Base-by-base conservation (phyloP, 2,797 vertebrate genomes). In the Tiaroga cobitis region DNA sequence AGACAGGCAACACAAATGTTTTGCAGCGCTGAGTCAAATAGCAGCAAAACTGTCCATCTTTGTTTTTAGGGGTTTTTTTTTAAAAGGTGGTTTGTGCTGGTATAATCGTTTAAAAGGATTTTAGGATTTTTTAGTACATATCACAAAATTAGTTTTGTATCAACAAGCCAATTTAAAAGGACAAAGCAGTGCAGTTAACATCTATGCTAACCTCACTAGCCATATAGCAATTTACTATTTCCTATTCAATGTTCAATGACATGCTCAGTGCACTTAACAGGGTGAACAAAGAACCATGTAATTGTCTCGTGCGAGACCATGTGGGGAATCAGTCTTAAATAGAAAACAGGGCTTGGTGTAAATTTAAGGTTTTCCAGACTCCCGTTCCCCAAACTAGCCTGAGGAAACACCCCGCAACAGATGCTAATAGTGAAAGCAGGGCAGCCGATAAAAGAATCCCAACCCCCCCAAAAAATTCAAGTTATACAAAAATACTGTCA, bases 241-340 rank as follows among this genome's bases (percentile, higher is more conserved):
- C 51, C 82, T 54, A 34, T 84, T 82, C 73, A 63, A 74, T 69
- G 51, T 69, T 76, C 80, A 75, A 76, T 74, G 63, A 85, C 81
- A 81, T 81, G 72, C 84, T 81, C 59, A 69, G 37, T 81, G 85
- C 82, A 87, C 84, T 86, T 88, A 86, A 87, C 68, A 74, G 43
- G 81, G 85, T 72, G 80, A 88, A 84, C 84, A 90, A 79, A 74
- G 24, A 73, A 79, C 46, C 80, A 72, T 88, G 89, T 85, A 89
- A 89, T 82, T 88, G 82, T 86, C 82, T 82, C 80, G 49, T 34
- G 74, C 26, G 10, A 46, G 69, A 86, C 26, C 67, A 82, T 86
- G 77, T 37, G 59, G 88, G 86, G 84, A 86, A 87, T 74, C 5
- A 29, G 84, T 76, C 68, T 88, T 80, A 73, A 89, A 86, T 82